Percentiles rank a stretch among this genome's conserved stretches.
These are phyloP conservation scores for Phyto melanocephala DNA, from an alignment of 2,888 invertebrate species.

Conservation along the genomic window DNA sequence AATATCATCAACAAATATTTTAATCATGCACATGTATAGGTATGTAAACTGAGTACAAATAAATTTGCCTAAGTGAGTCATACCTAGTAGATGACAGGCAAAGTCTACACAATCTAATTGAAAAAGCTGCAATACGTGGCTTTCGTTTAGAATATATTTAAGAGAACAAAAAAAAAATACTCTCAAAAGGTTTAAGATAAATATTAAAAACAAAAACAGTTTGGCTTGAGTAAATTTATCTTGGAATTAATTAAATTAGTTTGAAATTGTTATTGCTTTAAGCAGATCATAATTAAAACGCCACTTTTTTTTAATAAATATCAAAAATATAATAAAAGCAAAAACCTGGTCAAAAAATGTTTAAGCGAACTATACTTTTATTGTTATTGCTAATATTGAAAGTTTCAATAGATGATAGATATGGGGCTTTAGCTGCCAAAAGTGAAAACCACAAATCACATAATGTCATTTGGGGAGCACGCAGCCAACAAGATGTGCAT, in stretches of 20 bases:
- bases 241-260: constrained; percentile 23
- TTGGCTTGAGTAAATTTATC: not conserved
- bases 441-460: constrained; percentile 46
- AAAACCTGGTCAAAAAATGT: constrained; percentile 25
- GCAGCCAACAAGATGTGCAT: constrained; percentile 64
- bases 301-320: not conserved
- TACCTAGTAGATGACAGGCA: not conserved
- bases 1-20: too few relatives aligned
- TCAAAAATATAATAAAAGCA: not conserved
- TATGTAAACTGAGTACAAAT: too few relatives aligned
- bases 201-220: not conserved
- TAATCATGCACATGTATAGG: too few relatives aligned
- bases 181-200: not conserved
- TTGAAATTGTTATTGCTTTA: not conserved
- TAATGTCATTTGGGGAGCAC: constrained; percentile 67
- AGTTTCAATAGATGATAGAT: not conserved
- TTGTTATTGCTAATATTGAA: constrained; percentile 17
- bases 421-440: constrained; percentile 32
- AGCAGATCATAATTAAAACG: not conserved
- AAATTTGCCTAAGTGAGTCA: not conserved
- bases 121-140: not conserved
- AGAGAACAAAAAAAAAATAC: not conserved
- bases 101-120: not conserved
- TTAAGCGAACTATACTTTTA: constrained; percentile 14
- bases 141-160: not conserved